Percentiles rank a stretch among this genome's conserved stretches.
phyloP scores from a whole-genome alignment of 2,797 vertebrate species.

The Numenius phaeopus region DNA sequence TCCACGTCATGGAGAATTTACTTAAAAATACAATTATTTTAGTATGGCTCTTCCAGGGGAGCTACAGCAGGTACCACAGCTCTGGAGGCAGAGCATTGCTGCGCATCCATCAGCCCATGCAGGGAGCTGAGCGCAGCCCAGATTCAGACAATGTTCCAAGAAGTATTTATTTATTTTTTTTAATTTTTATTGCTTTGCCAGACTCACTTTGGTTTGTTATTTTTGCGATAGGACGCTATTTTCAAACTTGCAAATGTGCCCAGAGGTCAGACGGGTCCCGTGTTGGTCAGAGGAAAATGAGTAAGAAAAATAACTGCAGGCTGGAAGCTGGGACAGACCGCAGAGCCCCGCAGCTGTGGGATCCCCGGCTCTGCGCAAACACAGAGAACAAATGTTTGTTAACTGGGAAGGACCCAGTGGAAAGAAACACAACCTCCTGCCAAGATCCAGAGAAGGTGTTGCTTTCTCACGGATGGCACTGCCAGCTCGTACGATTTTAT shows the following conservation, averaged over 20 bases:
- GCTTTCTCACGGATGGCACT: constrained; percentile 30
- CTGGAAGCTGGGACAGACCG: not conserved
- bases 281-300: not conserved
- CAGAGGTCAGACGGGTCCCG: not conserved
- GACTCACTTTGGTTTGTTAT: not conserved
- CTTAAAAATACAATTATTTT: not conserved
- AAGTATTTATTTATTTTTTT: not conserved
- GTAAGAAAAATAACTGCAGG: not conserved
- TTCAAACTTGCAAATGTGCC: not conserved
- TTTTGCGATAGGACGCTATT: not conserved
- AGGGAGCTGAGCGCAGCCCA: not conserved
- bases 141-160: not conserved
- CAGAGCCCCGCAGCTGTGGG: not conserved
- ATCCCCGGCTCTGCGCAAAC: constrained; percentile 29
- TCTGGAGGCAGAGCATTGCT: not conserved
- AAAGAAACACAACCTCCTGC: constrained; percentile 50
- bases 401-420: constrained; percentile 25
- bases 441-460: constrained; percentile 22
- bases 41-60: not conserved
- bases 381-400: constrained; percentile 44
- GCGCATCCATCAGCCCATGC: not conserved
- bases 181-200: not conserved
- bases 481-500: not conserved
- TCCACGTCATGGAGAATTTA: not conserved
- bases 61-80: not conserved